Percentiles rank a stretch among this genome's conserved stretches.
These are phyloP conservation scores for Atopsyche davidsoni DNA, from an alignment of 1,140 invertebrate species.

Conservation along the genomic window DNA sequence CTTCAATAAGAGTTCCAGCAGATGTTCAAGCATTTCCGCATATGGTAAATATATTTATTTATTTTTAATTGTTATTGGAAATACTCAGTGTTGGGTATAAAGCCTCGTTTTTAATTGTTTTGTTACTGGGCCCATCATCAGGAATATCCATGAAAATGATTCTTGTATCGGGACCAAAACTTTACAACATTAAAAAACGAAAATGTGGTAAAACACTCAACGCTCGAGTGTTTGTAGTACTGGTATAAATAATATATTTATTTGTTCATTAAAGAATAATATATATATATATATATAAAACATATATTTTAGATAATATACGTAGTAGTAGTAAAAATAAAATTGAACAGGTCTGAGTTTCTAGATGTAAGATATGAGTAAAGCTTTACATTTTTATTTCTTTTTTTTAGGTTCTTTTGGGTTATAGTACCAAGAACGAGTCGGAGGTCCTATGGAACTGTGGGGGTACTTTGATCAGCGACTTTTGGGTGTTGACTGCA, in stretches of 20 bases:
- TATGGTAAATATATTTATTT: conserved; percentile 32
- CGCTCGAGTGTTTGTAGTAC: too few species aligned
- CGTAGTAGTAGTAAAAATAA: too few species aligned
- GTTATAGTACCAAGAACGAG: conserved; percentile 6
- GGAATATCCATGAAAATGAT: background rate
- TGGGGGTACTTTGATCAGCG: conserved; percentile 31
- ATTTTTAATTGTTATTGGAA: background rate
- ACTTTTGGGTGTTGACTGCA: conserved; percentile 30
- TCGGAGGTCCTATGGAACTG: conserved; percentile 22
- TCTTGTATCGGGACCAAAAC: too few species aligned
- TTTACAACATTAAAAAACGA: too few species aligned
- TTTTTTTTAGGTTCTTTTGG: conserved; percentile 10
- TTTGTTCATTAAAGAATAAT: too few species aligned
- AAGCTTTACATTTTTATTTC: background rate
- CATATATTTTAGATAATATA: background rate
- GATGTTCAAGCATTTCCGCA: conserved; percentile 36
- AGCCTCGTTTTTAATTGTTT: background rate
- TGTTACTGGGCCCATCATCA: background rate
- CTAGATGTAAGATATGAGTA: background rate
- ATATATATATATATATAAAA: background rate
- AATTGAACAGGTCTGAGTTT: too few species aligned
- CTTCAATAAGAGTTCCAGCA: conserved; percentile 25
- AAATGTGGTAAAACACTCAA: too few species aligned
- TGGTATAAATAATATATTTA: too few species aligned
- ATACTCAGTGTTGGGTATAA: background rate